A percentile compares a stretch with the other conserved stretches of the same genome.
phyloP scores from a whole-genome alignment of 2,113 vertebrate species.

The Pygoscelis adeliae region DNA sequence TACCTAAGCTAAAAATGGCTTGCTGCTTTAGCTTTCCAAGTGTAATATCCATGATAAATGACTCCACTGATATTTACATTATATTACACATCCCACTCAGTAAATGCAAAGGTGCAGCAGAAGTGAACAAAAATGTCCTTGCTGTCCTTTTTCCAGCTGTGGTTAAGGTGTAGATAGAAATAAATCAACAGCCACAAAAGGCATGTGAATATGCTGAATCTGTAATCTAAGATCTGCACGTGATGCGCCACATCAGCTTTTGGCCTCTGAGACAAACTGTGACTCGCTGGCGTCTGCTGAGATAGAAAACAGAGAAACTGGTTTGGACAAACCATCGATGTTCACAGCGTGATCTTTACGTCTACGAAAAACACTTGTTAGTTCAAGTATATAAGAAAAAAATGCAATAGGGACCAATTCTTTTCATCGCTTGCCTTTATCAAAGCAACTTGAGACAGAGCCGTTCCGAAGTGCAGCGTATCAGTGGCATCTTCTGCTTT shows the following conservation, averaged over 20 bases:
- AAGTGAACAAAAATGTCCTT: not conserved
- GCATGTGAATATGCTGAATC: not conserved
- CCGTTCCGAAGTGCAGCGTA: not conserved
- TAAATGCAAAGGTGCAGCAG: not conserved
- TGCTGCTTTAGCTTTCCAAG: not conserved
- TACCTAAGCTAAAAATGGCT: not conserved
- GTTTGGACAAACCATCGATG: not conserved
- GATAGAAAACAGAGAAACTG: not conserved
- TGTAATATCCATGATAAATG: not conserved
- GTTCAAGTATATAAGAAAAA: not conserved
- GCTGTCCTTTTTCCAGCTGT: not conserved
- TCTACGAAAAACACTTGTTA: not conserved
- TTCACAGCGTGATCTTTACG: not conserved
- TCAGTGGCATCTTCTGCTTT: not conserved
- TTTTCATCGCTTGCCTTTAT: not conserved
- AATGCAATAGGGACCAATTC: not conserved
- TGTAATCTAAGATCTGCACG: rapidly evolving
- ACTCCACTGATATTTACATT: not conserved
- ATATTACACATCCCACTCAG: not conserved
- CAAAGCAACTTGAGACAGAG: not conserved
- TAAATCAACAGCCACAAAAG: not conserved
- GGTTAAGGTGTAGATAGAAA: not conserved
- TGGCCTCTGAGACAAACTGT: not conserved
- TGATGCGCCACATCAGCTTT: not conserved
- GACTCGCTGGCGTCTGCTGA: rapidly evolving